phyloP scores from a whole-genome alignment of 2,113 vertebrate species.

The Hippocampus comes region DNA sequence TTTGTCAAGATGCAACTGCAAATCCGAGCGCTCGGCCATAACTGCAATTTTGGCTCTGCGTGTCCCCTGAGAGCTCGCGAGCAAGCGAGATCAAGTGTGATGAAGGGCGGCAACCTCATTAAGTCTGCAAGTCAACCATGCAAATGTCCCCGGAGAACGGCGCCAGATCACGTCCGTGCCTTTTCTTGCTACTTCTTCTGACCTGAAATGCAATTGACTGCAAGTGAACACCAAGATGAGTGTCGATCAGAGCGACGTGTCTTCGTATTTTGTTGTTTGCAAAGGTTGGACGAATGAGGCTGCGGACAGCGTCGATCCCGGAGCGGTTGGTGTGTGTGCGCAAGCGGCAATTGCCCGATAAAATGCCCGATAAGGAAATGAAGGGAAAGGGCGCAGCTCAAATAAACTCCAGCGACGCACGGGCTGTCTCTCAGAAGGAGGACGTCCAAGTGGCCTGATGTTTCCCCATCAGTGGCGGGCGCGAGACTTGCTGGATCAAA shows the following conservation, averaged over 20 bases:
- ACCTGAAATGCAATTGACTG: neutral
- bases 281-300: conserved; percentile 26
- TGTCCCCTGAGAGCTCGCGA: neutral
- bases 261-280: no score
- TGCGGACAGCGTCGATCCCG: conserved; percentile 35
- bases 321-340: conserved; percentile 51
- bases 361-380: conserved; percentile 69
- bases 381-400: conserved; percentile 77
- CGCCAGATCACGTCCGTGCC: neutral
- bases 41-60: neutral
- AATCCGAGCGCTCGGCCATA: neutral
- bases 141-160: conserved; percentile 27
- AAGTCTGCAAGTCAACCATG: conserved; percentile 48
- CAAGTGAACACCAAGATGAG: neutral
- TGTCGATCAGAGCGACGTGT: neutral
- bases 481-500: neutral
- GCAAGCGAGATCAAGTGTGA: neutral
- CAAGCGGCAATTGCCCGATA: conserved; percentile 36
- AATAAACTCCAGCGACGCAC: conserved; percentile 55
- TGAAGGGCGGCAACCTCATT: neutral
- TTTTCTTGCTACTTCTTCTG: neutral
- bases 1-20: neutral
- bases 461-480: neutral
- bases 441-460: conserved; percentile 6
- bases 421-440: conserved; percentile 14